phyloP scores from a whole-genome alignment of 2,113 vertebrate genomes.

The Alligator sinensis region DNA sequence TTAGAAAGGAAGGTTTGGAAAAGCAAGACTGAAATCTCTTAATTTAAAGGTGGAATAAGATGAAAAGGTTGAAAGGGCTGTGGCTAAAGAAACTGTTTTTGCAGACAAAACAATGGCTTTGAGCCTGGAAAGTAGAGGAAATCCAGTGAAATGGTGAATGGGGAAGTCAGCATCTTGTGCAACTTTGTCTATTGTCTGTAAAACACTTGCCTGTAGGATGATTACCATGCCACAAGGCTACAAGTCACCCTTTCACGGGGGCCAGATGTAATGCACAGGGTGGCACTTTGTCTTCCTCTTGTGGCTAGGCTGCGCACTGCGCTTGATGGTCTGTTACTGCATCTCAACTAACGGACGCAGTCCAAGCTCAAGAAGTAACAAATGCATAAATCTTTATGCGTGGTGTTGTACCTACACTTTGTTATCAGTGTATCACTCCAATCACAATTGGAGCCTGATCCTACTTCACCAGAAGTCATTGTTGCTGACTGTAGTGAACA shows the following conservation, averaged over 20 bases:
- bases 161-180: fast-evolving
- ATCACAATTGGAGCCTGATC: fast-evolving
- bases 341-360: fast-evolving
- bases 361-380: fast-evolving
- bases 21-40: background rate
- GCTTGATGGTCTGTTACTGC: fast-evolving
- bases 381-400: fast-evolving
- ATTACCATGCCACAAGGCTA: fast-evolving
- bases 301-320: background rate
- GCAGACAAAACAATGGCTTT: background rate
- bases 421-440: background rate
- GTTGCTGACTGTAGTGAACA: fast-evolving
- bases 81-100: background rate
- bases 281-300: background rate
- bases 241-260: fast-evolving
- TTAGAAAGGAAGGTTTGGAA: background rate
- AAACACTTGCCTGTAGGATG: fast-evolving
- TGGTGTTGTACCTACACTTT: background rate
- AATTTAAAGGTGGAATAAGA: background rate
- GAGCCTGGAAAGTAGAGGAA: fast-evolving
- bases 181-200: background rate
- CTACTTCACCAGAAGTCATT: fast-evolving
- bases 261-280: background rate
- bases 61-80: background rate
- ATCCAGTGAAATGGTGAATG: background rate